Evolutionary conservation across 2,888 invertebrate genomes (phyloP), one percentile per base, ranked within the genome.

Genomic region (Conus canariensis): DNA sequence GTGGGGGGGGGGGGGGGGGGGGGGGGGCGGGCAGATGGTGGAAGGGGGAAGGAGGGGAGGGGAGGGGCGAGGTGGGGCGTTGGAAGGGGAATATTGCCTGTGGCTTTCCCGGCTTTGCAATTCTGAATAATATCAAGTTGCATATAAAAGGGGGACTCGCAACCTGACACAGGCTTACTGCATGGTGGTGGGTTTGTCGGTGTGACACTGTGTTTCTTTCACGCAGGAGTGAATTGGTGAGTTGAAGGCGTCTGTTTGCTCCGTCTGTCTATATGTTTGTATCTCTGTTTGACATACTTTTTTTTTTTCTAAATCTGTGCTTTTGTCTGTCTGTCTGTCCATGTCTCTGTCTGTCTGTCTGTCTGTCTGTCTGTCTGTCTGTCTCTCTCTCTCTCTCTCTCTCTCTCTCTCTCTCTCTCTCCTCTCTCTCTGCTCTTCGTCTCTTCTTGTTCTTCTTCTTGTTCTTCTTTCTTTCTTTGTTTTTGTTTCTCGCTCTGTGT

Each of bases 351-450:
- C 74, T 74, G n/a, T 74, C 22, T 74, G n/a, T 74, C 22, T 74
- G 12, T 74, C 9, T 74, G 1, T 22, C 22, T 74, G 3, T 74
- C 22, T 74, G 6, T 74, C 74, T 74, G 14, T 74, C 74, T 74
- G 22, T 74, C 74, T 74, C 74, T 74, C 74, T 74, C 74, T 74
- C 74, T 74, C 74, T 74, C 74, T 74, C 22, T 74, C 22, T 74
- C 22, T 74, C 22, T 74, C 22, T 74, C 22, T 74, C 22, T 74
- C 22, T 74, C 22, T 74, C 22, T 74, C 60, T 64, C 60, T 64
- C 60, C 16, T 64, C 16, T 16, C 16, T 16, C 16, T 16, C 16
- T 16, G 9, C 60, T 64, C 22, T 74, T 8, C 19, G 19, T 74
- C 8, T 22, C 22, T 74, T 8, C 19, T 8, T 74, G 19, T 74